These are phyloP conservation scores for Rafetus swinhoei DNA, from an alignment of 2,113 vertebrate genomes.

Conservation along the genomic window DNA sequence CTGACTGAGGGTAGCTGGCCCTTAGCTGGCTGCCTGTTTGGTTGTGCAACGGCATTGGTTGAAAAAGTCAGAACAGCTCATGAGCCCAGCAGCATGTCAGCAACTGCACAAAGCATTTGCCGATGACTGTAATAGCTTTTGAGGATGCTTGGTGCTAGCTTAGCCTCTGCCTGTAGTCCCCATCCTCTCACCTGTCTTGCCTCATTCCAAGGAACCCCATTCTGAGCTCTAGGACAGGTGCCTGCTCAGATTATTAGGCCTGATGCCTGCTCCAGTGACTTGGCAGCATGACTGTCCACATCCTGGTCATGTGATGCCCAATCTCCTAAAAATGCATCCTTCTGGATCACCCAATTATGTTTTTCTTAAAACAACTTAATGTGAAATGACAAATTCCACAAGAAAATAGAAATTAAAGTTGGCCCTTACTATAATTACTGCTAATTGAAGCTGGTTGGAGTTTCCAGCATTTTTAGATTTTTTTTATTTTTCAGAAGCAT, in stretches of 20 bases:
- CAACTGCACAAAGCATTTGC: too few species aligned
- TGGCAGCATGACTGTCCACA: not conserved
- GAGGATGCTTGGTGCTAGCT: too few species aligned
- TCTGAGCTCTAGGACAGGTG: not conserved
- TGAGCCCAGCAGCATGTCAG: too few species aligned
- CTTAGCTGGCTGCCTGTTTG: too few species aligned
- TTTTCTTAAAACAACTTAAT: not conserved
- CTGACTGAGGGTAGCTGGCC: too few species aligned
- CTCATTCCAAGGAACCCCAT: not conserved
- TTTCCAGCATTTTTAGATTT: not conserved
- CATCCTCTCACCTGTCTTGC: too few species aligned
- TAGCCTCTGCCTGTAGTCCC: too few species aligned
- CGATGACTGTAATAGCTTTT: too few species aligned
- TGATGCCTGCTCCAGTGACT: not conserved
- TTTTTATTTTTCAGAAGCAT: not conserved
- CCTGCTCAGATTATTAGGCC: not conserved
- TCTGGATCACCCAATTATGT: not conserved
- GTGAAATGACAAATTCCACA: not conserved
- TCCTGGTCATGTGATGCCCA: not conserved
- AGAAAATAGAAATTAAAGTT: not conserved
- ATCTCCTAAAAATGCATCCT: rapidly evolving
- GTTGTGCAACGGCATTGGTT: too few species aligned
- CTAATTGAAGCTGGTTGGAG: not conserved
- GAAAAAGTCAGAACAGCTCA: too few species aligned
- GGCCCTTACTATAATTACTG: not conserved